A percentile compares a stretch with the other conserved stretches of the same genome.
Conservation (phyloP, 1,140 invertebrate species). For the Drosophila carrolli region DNA sequence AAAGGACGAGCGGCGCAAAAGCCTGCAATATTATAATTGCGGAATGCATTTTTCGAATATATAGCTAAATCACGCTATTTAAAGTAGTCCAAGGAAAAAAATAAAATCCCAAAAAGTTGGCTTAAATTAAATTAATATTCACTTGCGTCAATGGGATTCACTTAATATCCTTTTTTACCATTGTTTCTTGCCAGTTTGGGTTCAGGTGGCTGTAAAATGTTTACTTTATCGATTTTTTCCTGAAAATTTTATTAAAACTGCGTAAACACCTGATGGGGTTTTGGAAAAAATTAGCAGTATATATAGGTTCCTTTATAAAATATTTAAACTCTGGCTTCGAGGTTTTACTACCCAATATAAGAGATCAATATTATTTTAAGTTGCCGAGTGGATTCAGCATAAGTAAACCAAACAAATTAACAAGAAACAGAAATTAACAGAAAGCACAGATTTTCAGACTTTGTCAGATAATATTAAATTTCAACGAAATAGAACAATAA, state of each 20-base stretch:
- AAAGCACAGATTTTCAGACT: too few relatives aligned
- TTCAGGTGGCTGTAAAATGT: slow-evolving; percentile 48
- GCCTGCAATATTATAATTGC: slow-evolving; percentile 5
- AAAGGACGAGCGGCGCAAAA: not conserved
- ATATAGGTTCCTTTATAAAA: slow-evolving; percentile 26
- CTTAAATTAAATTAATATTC: not conserved
- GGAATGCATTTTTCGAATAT: not conserved
- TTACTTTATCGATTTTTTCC: slow-evolving; percentile 70
- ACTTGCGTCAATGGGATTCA: not conserved
- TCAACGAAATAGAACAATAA: not conserved
- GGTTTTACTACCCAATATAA: slow-evolving; percentile 6
- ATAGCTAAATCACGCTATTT: slow-evolving; percentile 1
- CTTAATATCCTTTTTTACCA: slow-evolving; percentile 1
- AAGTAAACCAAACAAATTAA: slow-evolving; percentile 8
- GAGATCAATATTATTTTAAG: slow-evolving; percentile 14
- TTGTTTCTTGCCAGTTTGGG: not conserved
- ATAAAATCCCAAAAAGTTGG: not conserved
- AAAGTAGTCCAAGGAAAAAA: too few relatives aligned
- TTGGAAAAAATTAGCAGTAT: slow-evolving; percentile 48
- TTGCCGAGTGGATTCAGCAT: not conserved
- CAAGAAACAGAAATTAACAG: too few relatives aligned
- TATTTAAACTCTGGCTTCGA: slow-evolving; percentile 7
- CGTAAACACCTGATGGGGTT: slow-evolving; percentile 38
- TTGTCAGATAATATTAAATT: not conserved
- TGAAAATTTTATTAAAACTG: slow-evolving; percentile 66